These are phyloP conservation scores for Papio anubis DNA, from an alignment of 2,113 vertebrate genomes.

Conservation along the genomic window DNA sequence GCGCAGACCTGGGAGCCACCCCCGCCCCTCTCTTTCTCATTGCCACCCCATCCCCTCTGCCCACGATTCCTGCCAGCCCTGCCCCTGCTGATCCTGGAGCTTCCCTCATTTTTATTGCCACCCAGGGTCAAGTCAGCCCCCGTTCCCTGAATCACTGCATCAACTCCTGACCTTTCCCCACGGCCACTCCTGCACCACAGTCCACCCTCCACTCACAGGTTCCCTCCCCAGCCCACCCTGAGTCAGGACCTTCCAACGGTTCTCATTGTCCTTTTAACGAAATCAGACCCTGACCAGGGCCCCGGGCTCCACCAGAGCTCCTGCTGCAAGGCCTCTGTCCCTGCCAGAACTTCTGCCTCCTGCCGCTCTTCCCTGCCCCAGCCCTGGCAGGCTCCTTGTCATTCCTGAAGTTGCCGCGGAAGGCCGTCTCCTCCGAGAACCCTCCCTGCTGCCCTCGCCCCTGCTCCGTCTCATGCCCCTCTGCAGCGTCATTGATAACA, in stretches of 20 bases:
- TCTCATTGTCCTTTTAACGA: neutral
- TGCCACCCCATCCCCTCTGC: neutral
- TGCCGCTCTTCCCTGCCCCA: neutral
- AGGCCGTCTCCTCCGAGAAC: neutral
- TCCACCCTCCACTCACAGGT: neutral
- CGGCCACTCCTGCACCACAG: neutral
- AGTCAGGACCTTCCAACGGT: neutral
- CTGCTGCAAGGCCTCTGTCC: neutral
- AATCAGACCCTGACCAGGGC: neutral
- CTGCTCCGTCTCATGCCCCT: neutral
- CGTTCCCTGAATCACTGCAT: neutral
- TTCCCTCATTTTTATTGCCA: neutral
- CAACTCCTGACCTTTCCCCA: neutral
- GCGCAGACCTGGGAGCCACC: neutral
- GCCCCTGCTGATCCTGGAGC: neutral
- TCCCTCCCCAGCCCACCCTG: neutral
- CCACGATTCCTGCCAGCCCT: neutral
- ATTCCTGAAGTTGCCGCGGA: neutral
- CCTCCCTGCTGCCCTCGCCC: too few relatives aligned
- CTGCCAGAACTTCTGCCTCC: neutral
- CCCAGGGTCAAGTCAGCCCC: neutral
- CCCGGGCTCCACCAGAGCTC: neutral
- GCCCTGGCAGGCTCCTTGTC: too few relatives aligned
- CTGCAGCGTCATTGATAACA: neutral
- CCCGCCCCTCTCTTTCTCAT: neutral